A percentile compares a stretch with the other conserved stretches of the same genome.
These are phyloP conservation scores for Rotaria sp. DNA, from an alignment of 2,888 invertebrate genomes.

Conservation along the genomic window DNA sequence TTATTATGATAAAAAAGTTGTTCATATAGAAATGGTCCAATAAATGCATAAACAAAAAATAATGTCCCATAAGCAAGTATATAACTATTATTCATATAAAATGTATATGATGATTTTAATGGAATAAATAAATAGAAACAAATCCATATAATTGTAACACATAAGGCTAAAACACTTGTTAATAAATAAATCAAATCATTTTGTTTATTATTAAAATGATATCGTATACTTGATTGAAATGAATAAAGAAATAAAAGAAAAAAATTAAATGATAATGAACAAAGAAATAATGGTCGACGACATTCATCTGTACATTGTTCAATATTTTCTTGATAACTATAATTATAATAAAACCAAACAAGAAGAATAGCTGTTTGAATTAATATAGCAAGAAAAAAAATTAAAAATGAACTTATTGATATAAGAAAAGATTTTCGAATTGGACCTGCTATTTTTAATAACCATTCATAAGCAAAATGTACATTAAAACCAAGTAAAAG, in stretches of 20 bases:
- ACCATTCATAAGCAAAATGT: slow-evolving; percentile 18
- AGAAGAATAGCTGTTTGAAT: slow-evolving; percentile 18
- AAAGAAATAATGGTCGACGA: neutral
- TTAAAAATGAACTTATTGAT: neutral
- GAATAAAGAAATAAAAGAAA: neutral
- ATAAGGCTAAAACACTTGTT: neutral
- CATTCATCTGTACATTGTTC: neutral
- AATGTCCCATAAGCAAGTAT: slow-evolving; percentile 11
- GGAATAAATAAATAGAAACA: slow-evolving; percentile 9
- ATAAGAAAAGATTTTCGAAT: neutral
- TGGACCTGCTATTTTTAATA: neutral
- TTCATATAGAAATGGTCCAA: neutral
- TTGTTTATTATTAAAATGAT: neutral
- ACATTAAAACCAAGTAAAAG: neutral
- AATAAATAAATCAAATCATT: neutral
- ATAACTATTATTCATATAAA: neutral
- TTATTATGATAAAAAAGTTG: neutral
- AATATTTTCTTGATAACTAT: no score
- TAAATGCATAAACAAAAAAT: neutral
- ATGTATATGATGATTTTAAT: neutral
- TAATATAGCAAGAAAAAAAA: neutral
- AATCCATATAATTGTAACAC: slow-evolving; percentile 16
- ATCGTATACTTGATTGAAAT: slow-evolving; percentile 7
- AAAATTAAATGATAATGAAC: slow-evolving; percentile 21
- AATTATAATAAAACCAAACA: neutral